Base-by-base conservation (phyloP, 2,888 invertebrate genomes). In the Daptonema setosum region DNA sequence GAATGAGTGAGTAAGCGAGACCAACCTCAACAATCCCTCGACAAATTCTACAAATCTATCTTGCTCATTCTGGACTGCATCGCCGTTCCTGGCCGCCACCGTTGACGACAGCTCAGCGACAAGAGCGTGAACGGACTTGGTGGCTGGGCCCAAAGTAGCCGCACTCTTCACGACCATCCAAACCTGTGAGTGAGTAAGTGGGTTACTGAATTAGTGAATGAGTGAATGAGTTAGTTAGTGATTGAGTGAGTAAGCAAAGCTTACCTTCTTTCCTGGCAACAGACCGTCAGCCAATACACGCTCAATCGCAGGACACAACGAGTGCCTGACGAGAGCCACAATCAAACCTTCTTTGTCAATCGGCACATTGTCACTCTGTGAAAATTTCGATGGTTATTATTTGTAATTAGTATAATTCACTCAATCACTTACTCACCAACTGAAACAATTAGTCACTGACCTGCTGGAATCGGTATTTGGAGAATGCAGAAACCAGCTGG, bases 91-190 rank as follows among this genome's bases (percentile, higher is more conserved):
- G 3, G 45, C 45, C 3, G 45, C 45, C 11, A 45, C 45, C 45
- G 45, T 45, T 22, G 45, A 45, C n/a, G 45, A 24, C 65, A 87
- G 81, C 66, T 82, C 80, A 69, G 83, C 77, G 26, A 86, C 85
- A 62, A 87, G 75, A 67, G 86, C 85, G 68, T 85, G 82, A 22
- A 87, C 75, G 2, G 84, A 82, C 71, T 84, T 81, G 8, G 85
- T 84, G 60, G 85, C 80, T 17, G 84, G 83, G 54, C 83, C 80
- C 80, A 66, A 20, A 66, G 65, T 2, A 28, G 2, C 1, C 11
- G 20, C 11, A 50, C 84, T 83, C 73, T 87, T 86, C 3, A 86
- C 82, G 62, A 87, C 83, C 74, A 83, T 83, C 87, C 87, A 87
- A 54, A 85, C 17, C 26, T 11, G 8, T 8, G 8, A 2, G 25